phyloP scores from a whole-genome alignment of 1,140 invertebrate genomes.

The Drosophila sulfurigaster region DNA sequence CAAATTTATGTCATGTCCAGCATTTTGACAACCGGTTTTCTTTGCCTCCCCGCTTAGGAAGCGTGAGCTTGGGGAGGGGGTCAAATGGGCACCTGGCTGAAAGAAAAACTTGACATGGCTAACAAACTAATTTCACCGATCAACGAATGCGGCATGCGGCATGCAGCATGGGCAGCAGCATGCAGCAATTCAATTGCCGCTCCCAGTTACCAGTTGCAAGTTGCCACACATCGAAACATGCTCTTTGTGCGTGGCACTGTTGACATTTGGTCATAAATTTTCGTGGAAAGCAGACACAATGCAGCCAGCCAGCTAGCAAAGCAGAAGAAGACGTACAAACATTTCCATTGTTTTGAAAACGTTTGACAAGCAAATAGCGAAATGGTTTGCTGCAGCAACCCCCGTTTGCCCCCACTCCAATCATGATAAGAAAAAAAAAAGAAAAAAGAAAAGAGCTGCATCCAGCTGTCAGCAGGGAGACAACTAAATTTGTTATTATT shows the following conservation, averaged over 20 bases:
- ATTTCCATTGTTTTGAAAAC: constrained; percentile 59
- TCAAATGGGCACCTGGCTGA: constrained; percentile 29
- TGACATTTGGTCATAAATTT: constrained; percentile 72
- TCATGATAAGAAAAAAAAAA: background rate
- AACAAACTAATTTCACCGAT: constrained; percentile 71
- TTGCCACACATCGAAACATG: constrained; percentile 2
- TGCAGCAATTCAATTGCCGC: constrained; percentile 35
- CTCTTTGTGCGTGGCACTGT: constrained; percentile 58
- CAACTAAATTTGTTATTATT: constrained; percentile 36
- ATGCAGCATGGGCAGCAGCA: background rate
- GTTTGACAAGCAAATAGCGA: constrained; percentile 54
- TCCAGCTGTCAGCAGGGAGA: constrained; percentile 56
- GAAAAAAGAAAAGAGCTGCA: background rate
- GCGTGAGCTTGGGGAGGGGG: constrained; percentile 7
- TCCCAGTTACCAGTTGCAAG: background rate
- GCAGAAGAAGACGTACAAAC: constrained; percentile 44
- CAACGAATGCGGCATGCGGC: constrained; percentile 23
- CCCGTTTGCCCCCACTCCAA: background rate
- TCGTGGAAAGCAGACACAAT: constrained; percentile 47
- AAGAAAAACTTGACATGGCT: constrained; percentile 62
- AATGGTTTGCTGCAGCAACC: constrained; percentile 20
- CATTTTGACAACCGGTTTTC: constrained; percentile 74
- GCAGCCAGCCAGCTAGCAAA: too few species aligned
- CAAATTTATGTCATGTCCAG: constrained; percentile 74
- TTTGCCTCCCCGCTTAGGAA: background rate